A percentile compares a stretch with the other conserved stretches of the same genome.
phyloP scores from a whole-genome alignment of 2,888 invertebrate species.

The Drosophila ezoana region DNA sequence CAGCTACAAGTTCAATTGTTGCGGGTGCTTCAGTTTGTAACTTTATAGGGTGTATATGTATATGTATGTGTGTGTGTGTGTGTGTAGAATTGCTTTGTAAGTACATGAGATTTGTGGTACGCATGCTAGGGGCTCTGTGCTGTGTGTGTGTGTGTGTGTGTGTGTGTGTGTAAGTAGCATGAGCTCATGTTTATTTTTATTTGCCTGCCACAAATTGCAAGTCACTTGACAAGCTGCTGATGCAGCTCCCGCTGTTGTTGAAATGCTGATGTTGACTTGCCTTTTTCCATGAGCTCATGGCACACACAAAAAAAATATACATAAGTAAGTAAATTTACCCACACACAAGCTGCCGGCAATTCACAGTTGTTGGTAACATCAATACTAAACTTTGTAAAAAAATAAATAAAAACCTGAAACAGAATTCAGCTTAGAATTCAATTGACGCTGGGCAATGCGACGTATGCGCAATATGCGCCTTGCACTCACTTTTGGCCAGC shows the following conservation, averaged over 20 bases:
- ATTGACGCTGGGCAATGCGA: constrained; percentile 41
- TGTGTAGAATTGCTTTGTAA: constrained; percentile 52
- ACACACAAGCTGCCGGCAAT: constrained; percentile 41
- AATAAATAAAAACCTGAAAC: constrained; percentile 39
- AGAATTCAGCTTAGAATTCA: constrained; percentile 46
- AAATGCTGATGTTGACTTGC: constrained; percentile 83
- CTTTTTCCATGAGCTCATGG: constrained; percentile 75
- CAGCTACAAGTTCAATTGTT: constrained; percentile 65
- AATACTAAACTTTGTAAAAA: constrained; percentile 29
- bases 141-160: constrained; percentile 38
- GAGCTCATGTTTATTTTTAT: constrained; percentile 83
- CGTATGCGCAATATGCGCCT: constrained; percentile 67
- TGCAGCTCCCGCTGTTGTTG: constrained; percentile 83
- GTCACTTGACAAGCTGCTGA: constrained; percentile 84
- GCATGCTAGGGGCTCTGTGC: constrained; percentile 26
- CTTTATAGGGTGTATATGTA: constrained; percentile 11
- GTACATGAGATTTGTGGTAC: constrained; percentile 53
- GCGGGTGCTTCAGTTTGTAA: constrained; percentile 65
- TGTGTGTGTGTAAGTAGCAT: constrained; percentile 76
- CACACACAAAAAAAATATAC: constrained; percentile 9
- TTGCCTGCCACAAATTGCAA: constrained; percentile 81
- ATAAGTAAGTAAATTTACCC: constrained; percentile 5
- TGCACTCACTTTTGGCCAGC: constrained; percentile 29
- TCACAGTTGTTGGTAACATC: constrained; percentile 52
- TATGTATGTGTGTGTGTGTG: constrained; percentile 11